phyloP scores from a whole-genome alignment of 2,113 vertebrate genomes.

The Poeciliopsis turrubarensis region DNA sequence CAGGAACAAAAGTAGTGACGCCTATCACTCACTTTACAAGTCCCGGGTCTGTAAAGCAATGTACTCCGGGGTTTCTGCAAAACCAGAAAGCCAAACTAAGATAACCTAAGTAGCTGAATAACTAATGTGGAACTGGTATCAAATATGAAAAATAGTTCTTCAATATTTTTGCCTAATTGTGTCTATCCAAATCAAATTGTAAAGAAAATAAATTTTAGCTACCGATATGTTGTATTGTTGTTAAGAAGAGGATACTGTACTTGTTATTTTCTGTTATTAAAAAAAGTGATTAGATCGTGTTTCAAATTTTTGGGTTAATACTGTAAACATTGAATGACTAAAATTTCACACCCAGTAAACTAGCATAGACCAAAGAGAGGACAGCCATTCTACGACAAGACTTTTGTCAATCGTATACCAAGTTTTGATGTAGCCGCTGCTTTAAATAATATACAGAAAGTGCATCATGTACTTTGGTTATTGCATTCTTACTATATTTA shows the following conservation, averaged over 20 bases:
- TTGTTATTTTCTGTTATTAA: neutral
- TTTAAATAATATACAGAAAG: neutral
- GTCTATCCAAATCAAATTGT: neutral
- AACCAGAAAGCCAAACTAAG: neutral
- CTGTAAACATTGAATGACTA: neutral
- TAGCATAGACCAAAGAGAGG: neutral
- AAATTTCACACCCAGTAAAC: neutral
- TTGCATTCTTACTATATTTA: neutral
- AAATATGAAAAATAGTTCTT: no score
- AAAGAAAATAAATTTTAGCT: no score
- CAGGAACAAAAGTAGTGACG: neutral
- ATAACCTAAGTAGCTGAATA: neutral
- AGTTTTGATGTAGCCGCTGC: neutral
- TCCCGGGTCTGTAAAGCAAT: neutral
- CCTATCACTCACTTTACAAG: neutral
- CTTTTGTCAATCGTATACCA: neutral
- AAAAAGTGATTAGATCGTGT: neutral
- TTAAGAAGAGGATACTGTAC: neutral
- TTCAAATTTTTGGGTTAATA: neutral
- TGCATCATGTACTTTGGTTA: conserved; percentile 1
- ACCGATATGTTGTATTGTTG: neutral
- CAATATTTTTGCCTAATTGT: neutral
- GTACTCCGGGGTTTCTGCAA: neutral
- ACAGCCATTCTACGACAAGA: neutral
- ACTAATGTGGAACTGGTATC: neutral